Conservation (phyloP, 2,888 invertebrate genomes). For the Pyrrhopygopsis socrates region DNA sequence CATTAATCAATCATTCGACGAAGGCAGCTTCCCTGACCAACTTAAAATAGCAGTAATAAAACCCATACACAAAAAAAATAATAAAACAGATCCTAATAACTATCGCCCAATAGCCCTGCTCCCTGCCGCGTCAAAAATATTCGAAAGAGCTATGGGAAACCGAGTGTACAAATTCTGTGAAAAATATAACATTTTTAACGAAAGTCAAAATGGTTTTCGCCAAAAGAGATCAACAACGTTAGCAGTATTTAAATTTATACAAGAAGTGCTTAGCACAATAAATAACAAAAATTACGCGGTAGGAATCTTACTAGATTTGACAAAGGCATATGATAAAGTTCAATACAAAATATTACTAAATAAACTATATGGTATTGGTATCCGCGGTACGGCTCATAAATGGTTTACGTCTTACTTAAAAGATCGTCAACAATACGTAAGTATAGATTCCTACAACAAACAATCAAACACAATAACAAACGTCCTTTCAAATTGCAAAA, state of each 20-base stretch:
- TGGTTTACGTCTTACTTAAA: too few relatives aligned
- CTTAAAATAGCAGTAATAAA: neutral
- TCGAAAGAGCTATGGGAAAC: slow-evolving; percentile 46
- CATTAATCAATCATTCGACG: too few relatives aligned
- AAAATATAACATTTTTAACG: slow-evolving; percentile 42
- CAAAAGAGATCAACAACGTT: slow-evolving; percentile 39
- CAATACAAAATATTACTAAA: too few relatives aligned
- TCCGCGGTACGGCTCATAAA: too few relatives aligned
- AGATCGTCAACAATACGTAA: too few relatives aligned
- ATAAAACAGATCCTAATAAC: neutral
- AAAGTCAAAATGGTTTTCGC: slow-evolving; percentile 50
- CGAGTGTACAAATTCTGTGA: slow-evolving; percentile 31
- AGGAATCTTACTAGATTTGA: slow-evolving; percentile 65
- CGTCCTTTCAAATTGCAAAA: too few relatives aligned
- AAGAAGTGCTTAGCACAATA: slow-evolving; percentile 48
- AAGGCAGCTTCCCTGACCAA: neutral
- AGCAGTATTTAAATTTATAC: slow-evolving; percentile 50
- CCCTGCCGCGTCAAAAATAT: slow-evolving; percentile 37
- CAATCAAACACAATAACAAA: too few relatives aligned
- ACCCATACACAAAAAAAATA: neutral
- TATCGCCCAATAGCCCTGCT: neutral
- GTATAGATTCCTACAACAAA: too few relatives aligned
- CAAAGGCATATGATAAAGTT: slow-evolving; percentile 47
- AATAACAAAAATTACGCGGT: slow-evolving; percentile 11
- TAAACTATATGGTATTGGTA: too few relatives aligned